phyloP scores from a whole-genome alignment of 1,140 invertebrate genomes.

The Macrostomum lignano region DNA sequence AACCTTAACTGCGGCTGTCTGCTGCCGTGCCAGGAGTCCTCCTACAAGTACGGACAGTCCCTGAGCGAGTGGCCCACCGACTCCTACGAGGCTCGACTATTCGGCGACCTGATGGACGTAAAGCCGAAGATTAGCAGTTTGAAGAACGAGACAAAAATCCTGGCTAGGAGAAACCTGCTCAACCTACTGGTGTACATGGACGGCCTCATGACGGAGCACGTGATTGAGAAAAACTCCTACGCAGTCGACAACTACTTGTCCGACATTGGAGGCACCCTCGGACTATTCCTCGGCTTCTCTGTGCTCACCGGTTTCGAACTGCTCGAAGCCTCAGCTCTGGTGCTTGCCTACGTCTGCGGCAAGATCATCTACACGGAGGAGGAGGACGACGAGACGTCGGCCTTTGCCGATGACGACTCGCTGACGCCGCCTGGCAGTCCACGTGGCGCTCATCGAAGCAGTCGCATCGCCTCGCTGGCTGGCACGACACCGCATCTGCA shows the following conservation, averaged over 20 bases:
- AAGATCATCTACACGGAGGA: no score
- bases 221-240: background rate
- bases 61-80: background rate
- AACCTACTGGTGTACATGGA: slow-evolving; percentile 1
- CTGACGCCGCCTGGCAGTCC: no score
- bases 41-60: background rate
- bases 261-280: background rate
- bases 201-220: background rate
- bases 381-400: no score
- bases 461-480: no score
- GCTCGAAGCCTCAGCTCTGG: background rate
- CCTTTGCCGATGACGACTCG: no score
- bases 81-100: background rate
- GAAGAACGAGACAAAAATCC: background rate
- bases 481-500: no score
- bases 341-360: background rate
- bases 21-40: background rate
- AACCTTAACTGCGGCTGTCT: background rate
- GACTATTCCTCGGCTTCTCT: background rate
- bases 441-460: no score
- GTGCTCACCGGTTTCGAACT: slow-evolving; percentile 1
- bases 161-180: background rate
- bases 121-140: background rate
- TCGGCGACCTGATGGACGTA: background rate
- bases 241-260: slow-evolving; percentile 1